Base-by-base conservation (phyloP, 2,113 vertebrate genomes). In the Calidris pygmaea region DNA sequence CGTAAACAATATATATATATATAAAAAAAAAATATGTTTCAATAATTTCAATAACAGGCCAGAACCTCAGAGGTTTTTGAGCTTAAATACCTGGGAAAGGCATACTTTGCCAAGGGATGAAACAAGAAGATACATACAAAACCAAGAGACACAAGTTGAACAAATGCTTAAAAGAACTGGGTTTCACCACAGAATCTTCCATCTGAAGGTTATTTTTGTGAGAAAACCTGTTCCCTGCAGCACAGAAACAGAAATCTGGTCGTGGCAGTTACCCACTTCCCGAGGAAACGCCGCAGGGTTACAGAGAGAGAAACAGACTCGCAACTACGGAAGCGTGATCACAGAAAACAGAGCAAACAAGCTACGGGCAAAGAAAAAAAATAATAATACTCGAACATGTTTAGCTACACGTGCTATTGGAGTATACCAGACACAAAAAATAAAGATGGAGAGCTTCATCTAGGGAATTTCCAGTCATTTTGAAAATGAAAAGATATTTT, bases 161-260 rank as follows among this genome's bases (percentile, higher is more conserved):
- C 82, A 80, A 48, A 45, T 6, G 16, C 34, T 92, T 43, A 45
- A 65, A 93, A 67, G 5, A 75, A 81, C 39, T 48, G 76, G 19
- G 52, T 93, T 95, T 89, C 85, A 53, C 48, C 72, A 41, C 34
- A 67, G 87, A 74, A 75, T 90, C 83, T 81, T 88, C 93, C 93
- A 74, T 0, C 47, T 41, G 92, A 90, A 90, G 59, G 79, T 65
- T 86, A 39, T 73, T 90, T 68, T 62, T 10, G 37, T 21, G 65
- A 95, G 65, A 62, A 87, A 86, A 90, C 18, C 17, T 2, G 47
- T 26, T 86, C 60, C 90, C 82, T 81, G 90, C 67, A 71, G 87
- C 63, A 30, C 0, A 6, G 11, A 55, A 78, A 62, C 14, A 62
- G 20, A 83, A 59, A 48, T 26, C 62, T 35, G 78, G 67, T 35